phyloP scores from a whole-genome alignment of 2,797 vertebrate species.

The Botia kubotai region DNA sequence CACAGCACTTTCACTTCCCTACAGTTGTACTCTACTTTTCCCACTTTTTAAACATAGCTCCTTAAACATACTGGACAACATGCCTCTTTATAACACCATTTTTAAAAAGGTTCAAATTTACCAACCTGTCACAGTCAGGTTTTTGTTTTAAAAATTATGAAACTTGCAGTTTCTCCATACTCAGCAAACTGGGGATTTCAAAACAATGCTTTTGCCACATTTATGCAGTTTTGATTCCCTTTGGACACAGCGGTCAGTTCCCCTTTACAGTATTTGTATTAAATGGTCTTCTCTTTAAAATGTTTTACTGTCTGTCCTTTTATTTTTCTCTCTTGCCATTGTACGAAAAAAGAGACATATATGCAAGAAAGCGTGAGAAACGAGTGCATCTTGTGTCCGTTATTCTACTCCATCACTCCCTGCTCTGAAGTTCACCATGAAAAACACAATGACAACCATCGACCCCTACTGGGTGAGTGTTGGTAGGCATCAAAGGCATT shows the following conservation, averaged over 20 bases:
- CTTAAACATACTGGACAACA: background rate
- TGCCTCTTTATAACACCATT: background rate
- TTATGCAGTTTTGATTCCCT: conserved; percentile 22
- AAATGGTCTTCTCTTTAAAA: background rate
- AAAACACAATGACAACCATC: background rate
- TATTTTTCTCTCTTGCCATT: background rate
- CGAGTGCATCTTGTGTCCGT: conserved; percentile 26
- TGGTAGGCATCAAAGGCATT: background rate
- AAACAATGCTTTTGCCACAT: background rate
- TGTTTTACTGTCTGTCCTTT: background rate
- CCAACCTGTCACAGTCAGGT: background rate
- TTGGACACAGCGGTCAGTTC: background rate
- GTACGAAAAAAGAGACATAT: background rate
- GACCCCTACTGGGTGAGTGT: background rate
- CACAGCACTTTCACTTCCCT: conserved; percentile 25
- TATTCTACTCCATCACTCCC: conserved; percentile 21
- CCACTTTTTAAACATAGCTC: background rate
- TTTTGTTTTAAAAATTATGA: background rate
- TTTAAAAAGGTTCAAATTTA: background rate
- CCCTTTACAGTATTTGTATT: background rate
- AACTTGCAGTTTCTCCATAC: background rate
- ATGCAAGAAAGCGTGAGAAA: conserved; percentile 6
- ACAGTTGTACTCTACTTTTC: background rate
- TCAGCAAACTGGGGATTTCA: conserved; percentile 25
- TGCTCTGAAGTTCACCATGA: conserved; percentile 27